These are phyloP conservation scores for Lithophane leautieri DNA, from an alignment of 2,888 invertebrate species.

Conservation along the genomic window DNA sequence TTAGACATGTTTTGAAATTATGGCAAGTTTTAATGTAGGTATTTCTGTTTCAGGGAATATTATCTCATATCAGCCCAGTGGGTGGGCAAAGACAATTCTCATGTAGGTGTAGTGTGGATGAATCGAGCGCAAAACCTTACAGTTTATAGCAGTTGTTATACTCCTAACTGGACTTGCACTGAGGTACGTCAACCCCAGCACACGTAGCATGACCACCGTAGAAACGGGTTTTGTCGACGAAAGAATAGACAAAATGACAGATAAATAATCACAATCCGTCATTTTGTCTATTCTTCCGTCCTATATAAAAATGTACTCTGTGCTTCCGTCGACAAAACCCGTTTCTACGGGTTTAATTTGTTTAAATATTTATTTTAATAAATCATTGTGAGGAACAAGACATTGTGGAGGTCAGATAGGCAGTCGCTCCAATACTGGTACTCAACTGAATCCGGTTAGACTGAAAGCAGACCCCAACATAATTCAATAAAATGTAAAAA, in stretches of 20 bases:
- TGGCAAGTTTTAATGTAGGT: background rate
- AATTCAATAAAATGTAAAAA: too few relatives aligned
- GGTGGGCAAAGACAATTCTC: constrained; percentile 94
- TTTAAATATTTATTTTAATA: too few relatives aligned
- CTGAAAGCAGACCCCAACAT: background rate
- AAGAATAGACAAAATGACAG: too few relatives aligned
- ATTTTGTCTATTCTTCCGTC: too few relatives aligned
- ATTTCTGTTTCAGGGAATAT: constrained; percentile 92
- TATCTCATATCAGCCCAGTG: constrained; percentile 98
- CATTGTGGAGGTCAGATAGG: background rate
- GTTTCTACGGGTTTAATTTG: too few relatives aligned
- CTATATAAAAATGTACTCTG: too few relatives aligned
- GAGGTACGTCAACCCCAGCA: constrained; percentile 90
- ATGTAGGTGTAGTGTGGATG: constrained; percentile 97
- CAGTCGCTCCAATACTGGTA: background rate
- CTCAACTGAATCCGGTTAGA: background rate
- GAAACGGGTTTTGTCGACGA: too few relatives aligned
- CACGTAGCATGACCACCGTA: too few relatives aligned
- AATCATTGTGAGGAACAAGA: background rate
- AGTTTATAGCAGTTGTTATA: constrained; percentile 95
- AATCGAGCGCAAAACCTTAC: constrained; percentile 98
- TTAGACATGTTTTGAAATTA: background rate
- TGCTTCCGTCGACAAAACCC: too few relatives aligned
- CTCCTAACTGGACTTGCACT: constrained; percentile 95
- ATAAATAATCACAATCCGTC: too few relatives aligned